phyloP scores from a whole-genome alignment of 2,113 vertebrate genomes.

The Trinectes maculatus region DNA sequence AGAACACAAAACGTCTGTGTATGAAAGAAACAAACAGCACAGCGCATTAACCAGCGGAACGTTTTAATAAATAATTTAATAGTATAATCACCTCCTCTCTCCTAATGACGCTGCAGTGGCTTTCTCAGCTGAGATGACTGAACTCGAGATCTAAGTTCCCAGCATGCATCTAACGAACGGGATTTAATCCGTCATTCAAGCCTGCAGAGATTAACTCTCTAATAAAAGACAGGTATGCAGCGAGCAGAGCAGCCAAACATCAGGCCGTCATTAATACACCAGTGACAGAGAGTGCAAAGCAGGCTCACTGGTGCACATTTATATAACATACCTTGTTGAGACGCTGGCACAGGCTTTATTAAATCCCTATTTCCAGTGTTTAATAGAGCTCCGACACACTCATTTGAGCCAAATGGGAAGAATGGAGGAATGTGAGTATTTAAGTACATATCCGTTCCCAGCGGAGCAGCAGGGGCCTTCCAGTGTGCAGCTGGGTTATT shows the following conservation, averaged over 20 bases:
- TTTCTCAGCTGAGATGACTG: slow-evolving; percentile 4
- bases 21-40: neutral
- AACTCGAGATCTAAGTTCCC: slow-evolving; percentile 1
- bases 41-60: neutral
- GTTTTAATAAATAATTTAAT: no score
- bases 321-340: slow-evolving; percentile 61
- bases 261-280: slow-evolving; percentile 61
- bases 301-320: slow-evolving; percentile 26
- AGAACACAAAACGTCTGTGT: neutral
- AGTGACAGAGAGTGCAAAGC: slow-evolving; percentile 27
- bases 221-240: slow-evolving; percentile 43
- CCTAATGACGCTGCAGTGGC: neutral
- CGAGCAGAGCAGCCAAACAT: slow-evolving; percentile 35
- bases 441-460: slow-evolving; percentile 40
- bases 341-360: slow-evolving; percentile 45
- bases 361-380: slow-evolving; percentile 58
- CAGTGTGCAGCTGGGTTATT: slow-evolving; percentile 20
- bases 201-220: slow-evolving; percentile 49
- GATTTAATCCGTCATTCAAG: slow-evolving; percentile 39
- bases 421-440: slow-evolving; percentile 35
- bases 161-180: slow-evolving; percentile 4
- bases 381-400: slow-evolving; percentile 46
- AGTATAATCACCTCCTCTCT: neutral
- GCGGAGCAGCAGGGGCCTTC: slow-evolving; percentile 29
- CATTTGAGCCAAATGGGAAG: slow-evolving; percentile 52